Evolutionary conservation across 2,113 vertebrate species (phyloP).

Genomic region (Urocynchramus pylzowi): DNA sequence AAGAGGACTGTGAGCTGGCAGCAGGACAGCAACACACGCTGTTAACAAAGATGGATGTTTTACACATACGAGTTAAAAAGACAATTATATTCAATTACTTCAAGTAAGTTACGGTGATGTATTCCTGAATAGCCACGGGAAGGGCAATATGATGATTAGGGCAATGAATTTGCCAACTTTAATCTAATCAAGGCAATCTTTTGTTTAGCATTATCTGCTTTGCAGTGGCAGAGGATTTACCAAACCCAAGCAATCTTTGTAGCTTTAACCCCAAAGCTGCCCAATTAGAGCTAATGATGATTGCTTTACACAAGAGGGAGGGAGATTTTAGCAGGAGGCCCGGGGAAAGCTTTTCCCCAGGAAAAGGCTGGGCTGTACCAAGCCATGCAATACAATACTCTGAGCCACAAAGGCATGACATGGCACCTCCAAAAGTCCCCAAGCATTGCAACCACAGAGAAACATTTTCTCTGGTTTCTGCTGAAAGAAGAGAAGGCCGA

Average conservation of each 20-base stretch:
- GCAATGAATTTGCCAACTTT: slow-evolving; percentile 58
- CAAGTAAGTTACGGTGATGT: slow-evolving; percentile 55
- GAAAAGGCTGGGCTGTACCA: background rate
- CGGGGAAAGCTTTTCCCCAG: background rate
- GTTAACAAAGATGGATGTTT: slow-evolving; percentile 63
- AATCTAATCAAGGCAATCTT: slow-evolving; percentile 55
- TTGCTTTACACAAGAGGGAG: background rate
- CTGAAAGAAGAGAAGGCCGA: background rate
- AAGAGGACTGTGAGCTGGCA: slow-evolving; percentile 33
- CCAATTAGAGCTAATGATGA: background rate
- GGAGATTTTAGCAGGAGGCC: background rate
- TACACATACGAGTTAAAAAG: slow-evolving; percentile 53
- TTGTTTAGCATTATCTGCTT: slow-evolving; percentile 57
- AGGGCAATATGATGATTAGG: slow-evolving; percentile 46
- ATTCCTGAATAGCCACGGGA: slow-evolving; percentile 45
- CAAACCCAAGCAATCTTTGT: slow-evolving; percentile 40
- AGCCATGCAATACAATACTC: rapidly evolving
- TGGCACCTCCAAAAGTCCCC: background rate
- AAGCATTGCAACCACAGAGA: background rate
- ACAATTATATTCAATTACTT: slow-evolving; percentile 69
- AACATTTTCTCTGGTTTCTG: background rate
- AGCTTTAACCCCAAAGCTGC: slow-evolving; percentile 50
- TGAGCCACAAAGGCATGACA: rapidly evolving
- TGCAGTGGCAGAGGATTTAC: slow-evolving; percentile 55
- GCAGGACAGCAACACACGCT: background rate